These are phyloP conservation scores for Spea hammondii DNA, from an alignment of 2,797 vertebrate species.

Conservation along the genomic window DNA sequence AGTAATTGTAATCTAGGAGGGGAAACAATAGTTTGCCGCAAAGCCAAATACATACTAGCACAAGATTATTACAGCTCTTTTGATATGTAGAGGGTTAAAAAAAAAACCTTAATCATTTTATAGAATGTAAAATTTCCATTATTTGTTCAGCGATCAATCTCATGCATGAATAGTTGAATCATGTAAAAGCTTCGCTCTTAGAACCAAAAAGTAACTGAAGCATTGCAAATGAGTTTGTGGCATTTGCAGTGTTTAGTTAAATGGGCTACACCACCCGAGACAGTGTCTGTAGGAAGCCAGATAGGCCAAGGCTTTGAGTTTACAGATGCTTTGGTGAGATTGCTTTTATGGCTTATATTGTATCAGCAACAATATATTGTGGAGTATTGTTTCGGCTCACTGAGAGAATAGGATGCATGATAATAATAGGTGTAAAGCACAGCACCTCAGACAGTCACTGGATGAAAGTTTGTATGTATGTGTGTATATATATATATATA, in stretches of 20 bases:
- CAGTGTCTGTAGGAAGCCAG: background rate
- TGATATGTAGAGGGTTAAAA: background rate
- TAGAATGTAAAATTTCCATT: background rate
- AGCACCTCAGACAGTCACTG: too few species aligned
- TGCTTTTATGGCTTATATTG: too few species aligned
- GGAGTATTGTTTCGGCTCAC: too few species aligned
- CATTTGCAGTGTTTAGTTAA: slow-evolving; percentile 24
- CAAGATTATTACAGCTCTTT: background rate
- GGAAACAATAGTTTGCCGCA: too few species aligned
- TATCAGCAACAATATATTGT: too few species aligned
- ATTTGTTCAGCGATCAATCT: slow-evolving; percentile 32
- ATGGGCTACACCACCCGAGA: slow-evolving; percentile 5
- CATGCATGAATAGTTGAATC: slow-evolving; percentile 31
- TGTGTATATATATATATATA: too few species aligned
- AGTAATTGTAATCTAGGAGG: too few species aligned
- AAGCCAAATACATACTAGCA: background rate
- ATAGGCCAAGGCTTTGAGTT: too few species aligned
- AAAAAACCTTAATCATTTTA: background rate
- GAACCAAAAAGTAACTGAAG: slow-evolving; percentile 31
- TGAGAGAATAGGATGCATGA: too few species aligned
- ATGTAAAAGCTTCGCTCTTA: slow-evolving; percentile 19
- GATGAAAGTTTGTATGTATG: too few species aligned
- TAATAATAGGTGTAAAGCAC: too few species aligned
- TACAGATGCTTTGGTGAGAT: too few species aligned
- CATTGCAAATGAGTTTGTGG: slow-evolving; percentile 21